Percentiles rank a stretch among this genome's conserved stretches.
phyloP scores from a whole-genome alignment of 2,888 invertebrate species.

The Rhagium mordax region DNA sequence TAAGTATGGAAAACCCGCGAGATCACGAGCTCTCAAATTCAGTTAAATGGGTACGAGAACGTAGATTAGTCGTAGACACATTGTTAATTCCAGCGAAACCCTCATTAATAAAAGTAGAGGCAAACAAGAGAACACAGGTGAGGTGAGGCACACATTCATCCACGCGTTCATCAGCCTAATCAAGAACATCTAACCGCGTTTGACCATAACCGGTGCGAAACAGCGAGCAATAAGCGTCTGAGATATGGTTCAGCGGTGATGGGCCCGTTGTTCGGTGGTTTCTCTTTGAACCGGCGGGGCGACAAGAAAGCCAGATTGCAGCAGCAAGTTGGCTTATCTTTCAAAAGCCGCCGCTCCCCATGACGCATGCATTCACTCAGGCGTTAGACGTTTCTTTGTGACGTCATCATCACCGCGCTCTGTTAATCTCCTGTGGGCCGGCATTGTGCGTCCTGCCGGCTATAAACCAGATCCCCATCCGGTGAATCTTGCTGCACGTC shows the following conservation, averaged over 20 bases:
- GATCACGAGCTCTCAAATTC: not conserved
- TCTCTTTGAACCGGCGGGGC: conserved; percentile 27
- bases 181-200: conserved; percentile 45
- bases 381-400: conserved; percentile 60
- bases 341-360: conserved; percentile 58
- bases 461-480: conserved; percentile 49
- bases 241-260: conserved; percentile 29
- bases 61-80: not conserved
- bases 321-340: conserved; percentile 50
- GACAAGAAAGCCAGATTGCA: conserved; percentile 35
- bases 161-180: conserved; percentile 16
- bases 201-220: conserved; percentile 46
- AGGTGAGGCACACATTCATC: conserved; percentile 15
- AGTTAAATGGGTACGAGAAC: not conserved
- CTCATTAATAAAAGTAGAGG: not conserved
- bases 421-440: conserved; percentile 60
- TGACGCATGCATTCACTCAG: conserved; percentile 59
- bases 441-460: conserved; percentile 49
- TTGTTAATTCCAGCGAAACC: not conserved
- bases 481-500: conserved; percentile 46
- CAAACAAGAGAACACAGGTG: conserved; percentile 12
- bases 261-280: conserved; percentile 31
- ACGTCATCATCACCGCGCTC: conserved; percentile 61
- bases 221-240: conserved; percentile 35
- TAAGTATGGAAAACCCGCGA: not conserved